phyloP scores from a whole-genome alignment of 2,797 vertebrate genomes.

The Halcyon badia region DNA sequence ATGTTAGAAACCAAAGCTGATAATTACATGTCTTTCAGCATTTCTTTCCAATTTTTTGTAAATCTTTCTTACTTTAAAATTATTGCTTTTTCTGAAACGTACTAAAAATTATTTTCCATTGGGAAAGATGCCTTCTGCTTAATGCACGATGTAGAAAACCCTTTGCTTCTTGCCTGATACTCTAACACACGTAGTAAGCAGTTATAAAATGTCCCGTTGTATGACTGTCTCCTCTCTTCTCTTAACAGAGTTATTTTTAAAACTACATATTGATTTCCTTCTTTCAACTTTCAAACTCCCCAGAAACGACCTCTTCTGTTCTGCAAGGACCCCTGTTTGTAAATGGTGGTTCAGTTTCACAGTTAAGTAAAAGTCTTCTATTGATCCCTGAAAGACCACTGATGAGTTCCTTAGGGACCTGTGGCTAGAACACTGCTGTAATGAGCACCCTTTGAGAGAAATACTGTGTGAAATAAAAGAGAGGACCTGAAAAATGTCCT shows the following conservation, averaged over 20 bases:
- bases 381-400: slow-evolving; percentile 39
- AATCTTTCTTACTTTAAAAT: background rate
- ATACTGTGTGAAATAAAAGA: background rate
- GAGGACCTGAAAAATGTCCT: background rate
- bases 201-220: background rate
- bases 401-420: slow-evolving; percentile 39
- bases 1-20: background rate
- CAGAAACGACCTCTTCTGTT: background rate
- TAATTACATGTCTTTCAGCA: accelerated
- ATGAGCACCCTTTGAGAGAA: background rate
- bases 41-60: background rate
- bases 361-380: background rate
- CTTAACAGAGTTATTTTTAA: slow-evolving; percentile 31
- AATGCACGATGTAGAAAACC: background rate
- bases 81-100: background rate
- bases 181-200: background rate
- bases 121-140: background rate
- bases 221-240: background rate
- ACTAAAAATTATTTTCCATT: background rate
- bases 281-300: background rate
- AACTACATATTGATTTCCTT: slow-evolving; percentile 22
- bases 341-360: background rate
- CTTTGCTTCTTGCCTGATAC: background rate
- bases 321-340: background rate
- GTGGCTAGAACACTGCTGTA: background rate